Evolutionary conservation across 2,797 vertebrate species (phyloP).

Genomic region (Zenarchopterus dispar): DNA sequence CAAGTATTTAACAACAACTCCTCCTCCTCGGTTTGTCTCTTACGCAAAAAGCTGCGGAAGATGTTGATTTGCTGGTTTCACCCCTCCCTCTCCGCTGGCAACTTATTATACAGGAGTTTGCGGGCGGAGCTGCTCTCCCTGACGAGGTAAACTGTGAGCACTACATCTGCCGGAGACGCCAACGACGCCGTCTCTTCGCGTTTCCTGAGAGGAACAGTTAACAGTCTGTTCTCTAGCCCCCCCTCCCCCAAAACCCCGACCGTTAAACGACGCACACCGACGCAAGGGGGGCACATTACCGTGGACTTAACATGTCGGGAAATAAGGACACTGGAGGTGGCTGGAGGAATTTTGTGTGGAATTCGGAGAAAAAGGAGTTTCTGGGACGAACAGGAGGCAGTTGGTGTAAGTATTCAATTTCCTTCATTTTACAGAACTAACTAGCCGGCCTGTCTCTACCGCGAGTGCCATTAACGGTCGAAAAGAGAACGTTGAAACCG

Average conservation of each 20-base stretch:
- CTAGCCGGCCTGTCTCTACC: no score
- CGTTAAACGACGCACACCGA: background rate
- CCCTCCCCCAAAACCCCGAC: conserved; percentile 1
- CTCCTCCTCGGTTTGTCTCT: conserved; percentile 37
- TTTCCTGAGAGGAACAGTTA: conserved; percentile 63
- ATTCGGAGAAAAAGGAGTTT: conserved; percentile 95
- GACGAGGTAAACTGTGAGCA: conserved; percentile 74
- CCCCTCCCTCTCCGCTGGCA: conserved; percentile 70
- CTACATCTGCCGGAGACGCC: conserved; percentile 72
- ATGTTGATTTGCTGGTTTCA: conserved; percentile 73
- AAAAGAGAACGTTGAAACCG: background rate
- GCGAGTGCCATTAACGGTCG: no score
- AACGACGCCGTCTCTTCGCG: conserved; percentile 77
- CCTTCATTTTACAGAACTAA: background rate
- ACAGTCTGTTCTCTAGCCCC: conserved; percentile 15
- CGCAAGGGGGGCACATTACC: conserved; percentile 33
- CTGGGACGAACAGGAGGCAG: conserved; percentile 92
- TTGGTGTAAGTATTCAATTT: conserved; percentile 89
- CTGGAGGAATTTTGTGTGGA: conserved; percentile 95
- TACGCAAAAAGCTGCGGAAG: conserved; percentile 66
- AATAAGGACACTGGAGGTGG: conserved; percentile 92
- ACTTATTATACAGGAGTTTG: conserved; percentile 76
- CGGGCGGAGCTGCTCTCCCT: conserved; percentile 70
- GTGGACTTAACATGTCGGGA: conserved; percentile 84
- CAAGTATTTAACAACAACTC: background rate